Percentiles rank a stretch among this genome's conserved stretches.
Evolutionary conservation across 2,113 vertebrate species (phyloP).

Genomic region (Pelodiscus sinensis): DNA sequence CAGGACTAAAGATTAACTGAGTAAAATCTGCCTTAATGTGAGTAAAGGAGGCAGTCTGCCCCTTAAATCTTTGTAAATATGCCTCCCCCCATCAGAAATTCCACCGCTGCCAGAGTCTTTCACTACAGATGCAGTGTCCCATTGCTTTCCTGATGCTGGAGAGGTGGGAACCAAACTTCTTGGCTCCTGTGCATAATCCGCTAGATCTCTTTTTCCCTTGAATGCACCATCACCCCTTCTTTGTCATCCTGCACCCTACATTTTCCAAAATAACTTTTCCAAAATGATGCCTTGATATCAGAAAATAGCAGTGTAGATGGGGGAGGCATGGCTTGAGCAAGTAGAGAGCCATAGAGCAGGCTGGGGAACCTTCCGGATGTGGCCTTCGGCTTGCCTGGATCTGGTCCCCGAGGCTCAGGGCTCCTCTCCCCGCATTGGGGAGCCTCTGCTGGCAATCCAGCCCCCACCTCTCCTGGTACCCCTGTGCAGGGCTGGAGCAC

Average conservation of each 20-base stretch:
- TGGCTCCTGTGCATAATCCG: rapidly evolving
- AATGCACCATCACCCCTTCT: neutral
- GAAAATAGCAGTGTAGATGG: neutral
- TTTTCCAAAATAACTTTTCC: neutral
- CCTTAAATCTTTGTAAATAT: neutral
- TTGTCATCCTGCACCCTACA: neutral
- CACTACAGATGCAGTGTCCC: neutral
- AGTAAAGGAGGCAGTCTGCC: neutral
- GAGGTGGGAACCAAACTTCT: neutral
- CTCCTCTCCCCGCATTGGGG: too few relatives aligned
- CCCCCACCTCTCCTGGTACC: too few relatives aligned
- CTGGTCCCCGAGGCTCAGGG: too few relatives aligned
- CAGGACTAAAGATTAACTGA: neutral
- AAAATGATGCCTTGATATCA: neutral
- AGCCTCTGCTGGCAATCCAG: too few relatives aligned
- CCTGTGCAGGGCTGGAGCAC: too few relatives aligned
- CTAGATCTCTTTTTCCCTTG: neutral
- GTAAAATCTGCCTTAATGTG: neutral
- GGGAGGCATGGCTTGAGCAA: neutral
- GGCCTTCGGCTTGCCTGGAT: too few relatives aligned
- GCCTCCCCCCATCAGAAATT: neutral
- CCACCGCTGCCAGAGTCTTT: neutral
- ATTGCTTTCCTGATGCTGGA: neutral
- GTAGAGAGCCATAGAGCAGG: neutral
- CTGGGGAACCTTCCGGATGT: too few relatives aligned